Base-by-base conservation (phyloP, 1,140 invertebrate genomes). In the Trichogramma pretiosum region DNA sequence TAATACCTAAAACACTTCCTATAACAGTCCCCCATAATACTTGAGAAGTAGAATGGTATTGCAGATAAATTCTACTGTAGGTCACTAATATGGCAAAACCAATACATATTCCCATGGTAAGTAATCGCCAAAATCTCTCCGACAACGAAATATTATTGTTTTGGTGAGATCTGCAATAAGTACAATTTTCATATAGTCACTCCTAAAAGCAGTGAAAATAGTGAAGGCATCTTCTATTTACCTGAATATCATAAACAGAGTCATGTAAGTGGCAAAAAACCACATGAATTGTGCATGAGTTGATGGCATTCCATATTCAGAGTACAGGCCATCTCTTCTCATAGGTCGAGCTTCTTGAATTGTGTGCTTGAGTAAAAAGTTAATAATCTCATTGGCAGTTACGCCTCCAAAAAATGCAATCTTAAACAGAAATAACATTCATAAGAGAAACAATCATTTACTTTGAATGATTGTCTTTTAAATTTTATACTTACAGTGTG, bases 261-360 rank as follows among this genome's bases (percentile, higher is more conserved):
- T 77, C 52, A 87, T 78, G 68, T 93, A 94, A 35, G 81, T 79
- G 47, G 87, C 80, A 72, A 93, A 92, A 72, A 93, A 95, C 85
- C 87, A 93, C 74, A 91, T 85, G 68, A 92, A 89, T 71, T 93
- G 90, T 56, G 89, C 78, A 76, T 95, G 91, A 40, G 85, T 84
- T 19, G 90, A 94, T 36, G 91, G 91, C 91, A 95, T 95, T 59
- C 90, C 90, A 80, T 91, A 93, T 74, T 93, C 88, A 56, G 82
- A 83, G 59, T 84, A 87, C 23, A 89, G 63, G 55, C 75, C 64
- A 56, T 78, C 74, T 60, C 84, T 73, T 53, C 67, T 68, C 49
- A 85, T 64, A 40, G 91, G 91, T 59, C 90, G 76, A 36, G 79
- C 71, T 73, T 93, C 87, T 64, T 81, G 78, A 56, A 93, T 87